These are phyloP conservation scores for Melanotaenia boesemani DNA, from an alignment of 2,797 vertebrate species.

Conservation along the genomic window DNA sequence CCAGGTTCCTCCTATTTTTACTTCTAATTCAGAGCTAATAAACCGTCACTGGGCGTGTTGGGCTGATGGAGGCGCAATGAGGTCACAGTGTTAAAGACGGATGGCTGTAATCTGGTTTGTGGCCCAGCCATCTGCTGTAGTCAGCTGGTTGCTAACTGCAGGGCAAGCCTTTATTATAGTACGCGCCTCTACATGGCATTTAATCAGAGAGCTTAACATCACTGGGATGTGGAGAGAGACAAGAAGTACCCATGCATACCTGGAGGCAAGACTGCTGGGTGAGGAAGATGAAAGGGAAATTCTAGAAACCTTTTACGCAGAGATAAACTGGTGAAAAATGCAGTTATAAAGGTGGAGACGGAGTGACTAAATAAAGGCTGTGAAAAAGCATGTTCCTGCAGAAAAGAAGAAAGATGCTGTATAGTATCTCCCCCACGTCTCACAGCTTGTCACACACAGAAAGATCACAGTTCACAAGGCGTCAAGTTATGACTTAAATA, in stretches of 20 bases:
- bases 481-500: conserved; percentile 67
- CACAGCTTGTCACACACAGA: conserved; percentile 36
- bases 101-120: conserved; percentile 83
- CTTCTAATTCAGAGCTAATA: conserved; percentile 59
- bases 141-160: conserved; percentile 81
- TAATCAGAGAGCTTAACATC: conserved; percentile 69
- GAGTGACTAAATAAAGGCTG: conserved; percentile 18
- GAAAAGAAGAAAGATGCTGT: conserved; percentile 14
- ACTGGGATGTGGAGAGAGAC: conserved; percentile 32
- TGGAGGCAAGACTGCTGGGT: conserved; percentile 34
- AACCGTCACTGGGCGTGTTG: conserved; percentile 48
- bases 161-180: conserved; percentile 66
- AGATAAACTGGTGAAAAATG: conserved; percentile 38
- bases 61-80: conserved; percentile 70
- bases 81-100: conserved; percentile 81
- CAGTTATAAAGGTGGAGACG: not conserved
- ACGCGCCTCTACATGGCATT: conserved; percentile 60
- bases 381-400: conserved; percentile 11
- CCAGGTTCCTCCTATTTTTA: conserved; percentile 29
- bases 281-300: conserved; percentile 24
- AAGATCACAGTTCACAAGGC: conserved; percentile 41
- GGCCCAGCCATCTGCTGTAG: conserved; percentile 81
- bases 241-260: conserved; percentile 43
- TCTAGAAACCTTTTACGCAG: conserved; percentile 23
- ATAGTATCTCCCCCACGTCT: conserved; percentile 19